These are phyloP conservation scores for Baronia brevicornis DNA, from an alignment of 2,888 invertebrate genomes.

Conservation along the genomic window DNA sequence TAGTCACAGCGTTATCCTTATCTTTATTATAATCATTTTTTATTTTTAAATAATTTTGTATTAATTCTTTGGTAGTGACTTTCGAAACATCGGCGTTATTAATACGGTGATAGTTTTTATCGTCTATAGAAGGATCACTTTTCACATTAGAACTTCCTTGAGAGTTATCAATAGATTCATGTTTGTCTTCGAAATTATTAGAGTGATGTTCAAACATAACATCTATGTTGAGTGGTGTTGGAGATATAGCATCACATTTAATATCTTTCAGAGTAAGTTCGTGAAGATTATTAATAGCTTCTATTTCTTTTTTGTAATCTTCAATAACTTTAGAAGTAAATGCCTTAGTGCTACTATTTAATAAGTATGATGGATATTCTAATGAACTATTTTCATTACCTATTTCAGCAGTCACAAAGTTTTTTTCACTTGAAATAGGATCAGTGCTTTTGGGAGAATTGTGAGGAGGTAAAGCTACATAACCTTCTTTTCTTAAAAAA, in stretches of 20 bases:
- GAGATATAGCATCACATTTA: slow-evolving; percentile 58
- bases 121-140: slow-evolving; percentile 22
- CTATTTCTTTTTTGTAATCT: slow-evolving; percentile 69
- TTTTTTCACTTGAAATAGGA: slow-evolving; percentile 30
- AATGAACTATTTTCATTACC: slow-evolving; percentile 34
- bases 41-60: slow-evolving; percentile 64
- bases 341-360: slow-evolving; percentile 62
- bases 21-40: slow-evolving; percentile 48
- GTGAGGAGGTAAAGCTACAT: slow-evolving; percentile 50
- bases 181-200: slow-evolving; percentile 30
- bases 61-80: slow-evolving; percentile 62
- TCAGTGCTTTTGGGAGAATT: slow-evolving; percentile 49
- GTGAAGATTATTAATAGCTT: slow-evolving; percentile 65
- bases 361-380: slow-evolving; percentile 62
- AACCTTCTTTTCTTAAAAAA: slow-evolving; percentile 60
- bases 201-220: slow-evolving; percentile 56
- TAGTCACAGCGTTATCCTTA: slow-evolving; percentile 29
- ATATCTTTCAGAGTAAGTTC: slow-evolving; percentile 68
- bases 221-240: slow-evolving; percentile 60
- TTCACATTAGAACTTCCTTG: slow-evolving; percentile 25
- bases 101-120: slow-evolving; percentile 34
- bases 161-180: slow-evolving; percentile 29
- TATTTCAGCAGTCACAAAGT: slow-evolving; percentile 20
- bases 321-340: slow-evolving; percentile 71
- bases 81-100: slow-evolving; percentile 50